Evolutionary conservation across 2,113 vertebrate genomes (phyloP).

Genomic region (Natator depressus): DNA sequence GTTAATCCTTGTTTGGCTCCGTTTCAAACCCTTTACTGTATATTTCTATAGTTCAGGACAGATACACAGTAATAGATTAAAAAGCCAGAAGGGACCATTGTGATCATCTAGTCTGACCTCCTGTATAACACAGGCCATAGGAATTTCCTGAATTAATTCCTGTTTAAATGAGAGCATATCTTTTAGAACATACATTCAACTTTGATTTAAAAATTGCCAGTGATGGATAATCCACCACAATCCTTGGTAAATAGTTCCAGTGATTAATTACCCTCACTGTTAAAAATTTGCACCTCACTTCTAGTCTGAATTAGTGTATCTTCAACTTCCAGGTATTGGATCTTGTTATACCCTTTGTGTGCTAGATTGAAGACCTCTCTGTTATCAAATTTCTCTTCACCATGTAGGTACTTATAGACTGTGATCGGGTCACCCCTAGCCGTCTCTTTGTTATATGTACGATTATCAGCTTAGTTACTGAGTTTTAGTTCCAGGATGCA

Average conservation of each 20-base stretch:
- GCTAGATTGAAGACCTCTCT: neutral
- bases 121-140: neutral
- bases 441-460: neutral
- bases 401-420: neutral
- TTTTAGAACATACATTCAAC: neutral
- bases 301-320: neutral
- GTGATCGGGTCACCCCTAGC: neutral
- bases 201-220: neutral
- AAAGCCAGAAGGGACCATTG: neutral
- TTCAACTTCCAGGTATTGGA: neutral
- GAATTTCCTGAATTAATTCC: neutral
- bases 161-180: neutral
- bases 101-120: neutral
- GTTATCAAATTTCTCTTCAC: neutral
- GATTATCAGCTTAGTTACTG: neutral
- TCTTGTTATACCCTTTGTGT: neutral
- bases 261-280: neutral
- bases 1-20: neutral
- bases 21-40: neutral
- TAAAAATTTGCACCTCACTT: neutral
- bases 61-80: neutral
- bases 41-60: neutral
- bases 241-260: neutral
- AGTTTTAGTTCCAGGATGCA: conserved; percentile 10
- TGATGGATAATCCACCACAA: neutral